Evolutionary conservation across 2,113 vertebrate species (phyloP).

Genomic region (Pseudonaja textilis): DNA sequence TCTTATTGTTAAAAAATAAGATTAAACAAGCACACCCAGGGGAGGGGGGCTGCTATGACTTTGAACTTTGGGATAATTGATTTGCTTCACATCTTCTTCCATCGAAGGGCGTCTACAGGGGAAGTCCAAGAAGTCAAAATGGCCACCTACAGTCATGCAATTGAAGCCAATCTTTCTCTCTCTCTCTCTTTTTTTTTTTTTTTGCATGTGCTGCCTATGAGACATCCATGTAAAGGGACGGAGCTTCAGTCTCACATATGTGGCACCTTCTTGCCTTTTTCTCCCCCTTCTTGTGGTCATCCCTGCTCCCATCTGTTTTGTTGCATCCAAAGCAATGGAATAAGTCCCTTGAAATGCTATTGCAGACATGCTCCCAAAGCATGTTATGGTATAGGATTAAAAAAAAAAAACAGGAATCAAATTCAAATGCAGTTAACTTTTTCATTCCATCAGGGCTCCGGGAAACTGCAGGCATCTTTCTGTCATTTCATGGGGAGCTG

Average conservation of each 20-base stretch:
- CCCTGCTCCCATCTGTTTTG: not conserved
- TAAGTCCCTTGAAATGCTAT: accelerated
- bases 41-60: not conserved
- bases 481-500: constrained; percentile 37
- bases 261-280: not conserved
- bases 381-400: accelerated
- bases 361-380: accelerated
- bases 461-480: not conserved
- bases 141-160: not conserved
- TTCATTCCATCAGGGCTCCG: not conserved
- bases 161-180: not conserved
- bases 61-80: not conserved
- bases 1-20: not conserved
- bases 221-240: not conserved
- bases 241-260: not conserved
- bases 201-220: not conserved
- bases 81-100: not conserved
- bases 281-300: not conserved
- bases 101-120: not conserved
- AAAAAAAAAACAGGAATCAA: not conserved
- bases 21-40: not conserved
- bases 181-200: not conserved
- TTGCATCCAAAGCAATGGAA: not conserved
- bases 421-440: not conserved
- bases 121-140: not conserved